A percentile compares a stretch with the other conserved stretches of the same genome.
Conservation (phyloP, 1,140 invertebrate genomes). For the Bombus huntii region DNA sequence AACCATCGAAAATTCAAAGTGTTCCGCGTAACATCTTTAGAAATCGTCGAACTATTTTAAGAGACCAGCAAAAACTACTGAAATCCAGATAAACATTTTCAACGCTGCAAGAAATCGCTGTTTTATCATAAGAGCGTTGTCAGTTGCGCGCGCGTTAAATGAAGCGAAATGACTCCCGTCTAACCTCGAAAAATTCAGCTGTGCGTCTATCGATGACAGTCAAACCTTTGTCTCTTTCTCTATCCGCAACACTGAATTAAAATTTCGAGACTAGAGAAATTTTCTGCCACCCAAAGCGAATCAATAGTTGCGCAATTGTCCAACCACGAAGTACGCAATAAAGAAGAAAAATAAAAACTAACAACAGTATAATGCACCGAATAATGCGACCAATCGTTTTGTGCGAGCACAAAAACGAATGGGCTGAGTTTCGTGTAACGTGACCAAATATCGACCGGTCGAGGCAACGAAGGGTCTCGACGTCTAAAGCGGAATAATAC, state of each 20-base stretch:
- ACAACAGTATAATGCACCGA: too few species aligned
- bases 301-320: not conserved
- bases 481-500: constrained; percentile 35
- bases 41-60: too few species aligned
- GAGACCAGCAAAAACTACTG: too few species aligned
- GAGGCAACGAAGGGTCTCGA: constrained; percentile 10
- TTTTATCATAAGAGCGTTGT: not conserved
- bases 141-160: too few species aligned
- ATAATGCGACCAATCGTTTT: not conserved
- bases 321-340: not conserved
- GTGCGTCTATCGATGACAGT: too few species aligned
- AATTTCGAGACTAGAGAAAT: not conserved
- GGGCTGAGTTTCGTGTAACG: constrained; percentile 15
- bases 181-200: not conserved
- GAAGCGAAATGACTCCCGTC: too few species aligned
- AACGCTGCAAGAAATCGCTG: not conserved
- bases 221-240: not conserved
- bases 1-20: too few species aligned
- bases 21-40: too few species aligned
- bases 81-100: not conserved
- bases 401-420: constrained; percentile 18
- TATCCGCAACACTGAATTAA: not conserved
- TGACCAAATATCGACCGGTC: constrained; percentile 36
- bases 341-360: not conserved
- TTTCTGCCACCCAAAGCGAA: not conserved